A percentile compares a stretch with the other conserved stretches of the same genome.
phyloP scores from a whole-genome alignment of 2,888 invertebrate genomes.

The Epiblema foenella region DNA sequence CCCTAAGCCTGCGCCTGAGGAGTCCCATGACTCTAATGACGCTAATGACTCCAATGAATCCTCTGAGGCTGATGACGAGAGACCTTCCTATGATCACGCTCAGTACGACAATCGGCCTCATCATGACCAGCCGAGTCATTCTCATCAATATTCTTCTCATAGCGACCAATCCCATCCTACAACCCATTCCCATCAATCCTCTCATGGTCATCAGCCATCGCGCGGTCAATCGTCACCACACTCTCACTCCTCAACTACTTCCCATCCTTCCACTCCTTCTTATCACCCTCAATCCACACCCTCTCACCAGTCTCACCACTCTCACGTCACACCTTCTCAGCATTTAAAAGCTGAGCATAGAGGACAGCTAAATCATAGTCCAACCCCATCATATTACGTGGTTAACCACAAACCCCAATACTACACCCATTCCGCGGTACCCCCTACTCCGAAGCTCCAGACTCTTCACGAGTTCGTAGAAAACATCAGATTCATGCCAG shows the following conservation, averaged over 20 bases:
- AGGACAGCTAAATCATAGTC: conserved; percentile 44
- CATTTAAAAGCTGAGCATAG: conserved; percentile 51
- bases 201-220: conserved; percentile 14
- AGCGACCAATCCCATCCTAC: conserved; percentile 14
- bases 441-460: conserved; percentile 54
- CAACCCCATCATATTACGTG: conserved; percentile 34
- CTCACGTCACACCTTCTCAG: conserved; percentile 38
- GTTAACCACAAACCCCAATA: conserved; percentile 44
- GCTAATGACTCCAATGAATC: conserved; percentile 43
- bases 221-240: conserved; percentile 16
- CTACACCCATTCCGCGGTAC: conserved; percentile 50
- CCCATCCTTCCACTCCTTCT: conserved; percentile 30
- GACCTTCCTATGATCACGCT: conserved; percentile 25
- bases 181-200: conserved; percentile 17
- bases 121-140: conserved; percentile 24
- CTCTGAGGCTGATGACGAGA: conserved; percentile 43
- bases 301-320: conserved; percentile 16
- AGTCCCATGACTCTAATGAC: conserved; percentile 48
- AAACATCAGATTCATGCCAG: conserved; percentile 60
- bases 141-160: conserved; percentile 19
- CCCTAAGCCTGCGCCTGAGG: conserved; percentile 35
- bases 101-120: conserved; percentile 30
- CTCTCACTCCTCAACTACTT: conserved; percentile 13
- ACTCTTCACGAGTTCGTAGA: conserved; percentile 68
- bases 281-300: conserved; percentile 25